Evolutionary conservation across 92 coral and sea anemone genomes (phyloP), one percentile per base, ranked within the genome.

Genomic region (Zoanthus sociatus): DNA sequence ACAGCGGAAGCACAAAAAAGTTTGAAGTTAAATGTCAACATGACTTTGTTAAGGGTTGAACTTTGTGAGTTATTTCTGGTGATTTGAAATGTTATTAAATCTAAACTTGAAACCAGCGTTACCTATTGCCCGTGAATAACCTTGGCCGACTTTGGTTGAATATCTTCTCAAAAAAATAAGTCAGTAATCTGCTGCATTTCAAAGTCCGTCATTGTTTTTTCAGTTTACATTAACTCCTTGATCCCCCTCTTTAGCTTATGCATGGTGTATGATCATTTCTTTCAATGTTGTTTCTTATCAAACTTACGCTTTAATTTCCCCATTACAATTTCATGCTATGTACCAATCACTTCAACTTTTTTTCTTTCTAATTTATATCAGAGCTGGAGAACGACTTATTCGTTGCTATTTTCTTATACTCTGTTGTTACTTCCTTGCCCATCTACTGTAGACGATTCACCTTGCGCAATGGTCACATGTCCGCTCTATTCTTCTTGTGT

Each of bases 391-490:
- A n/a, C 9, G n/a, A n/a, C 32, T 4, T 14, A 1, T 64, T 46
- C 18, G 26, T 48, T 47, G 73, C 9, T 18, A n/a, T 78, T 6
- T 66, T 46, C 61, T 45, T 6, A 64, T 48, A 12, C 5, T 77
- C 67, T 32, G 21, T 1, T 48, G 16, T 16, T 20, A 14, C 15
- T 14, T 51, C 53, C 6, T 77, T 54, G 13, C 20, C 6, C 75
- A 47, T 67, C 60, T 46, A 67, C 61, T 45, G 32, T 74, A 81
- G 85, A 81, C 75, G 20, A 66, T 53, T 64, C 31, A 53, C 96
- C 98, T 15, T 97, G 99, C 67, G 44, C 82, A 42, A 67, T 74
- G 30, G 91, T 87, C 51, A 78, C 70, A 45, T 97, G 99, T 67
- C 95, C 93, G 44, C 76, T 61, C 74, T 71, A 87, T 84, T 76